Conservation (phyloP, 2,888 invertebrate genomes). For the Polylopha cassiicola region DNA sequence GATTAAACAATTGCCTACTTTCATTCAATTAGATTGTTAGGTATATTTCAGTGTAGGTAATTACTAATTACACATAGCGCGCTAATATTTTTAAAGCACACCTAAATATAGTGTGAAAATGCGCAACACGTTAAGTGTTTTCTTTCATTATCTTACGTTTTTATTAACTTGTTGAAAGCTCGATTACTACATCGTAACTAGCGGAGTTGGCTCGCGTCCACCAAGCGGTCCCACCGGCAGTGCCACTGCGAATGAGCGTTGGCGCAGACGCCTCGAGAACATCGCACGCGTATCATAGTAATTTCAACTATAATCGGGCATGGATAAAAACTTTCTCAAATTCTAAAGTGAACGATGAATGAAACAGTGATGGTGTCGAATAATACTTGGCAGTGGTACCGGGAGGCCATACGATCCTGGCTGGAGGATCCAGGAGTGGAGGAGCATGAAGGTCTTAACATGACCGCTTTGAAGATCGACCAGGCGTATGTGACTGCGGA, state of each 20-base stretch:
- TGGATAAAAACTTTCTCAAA: not conserved
- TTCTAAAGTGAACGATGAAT: slow-evolving; percentile 42
- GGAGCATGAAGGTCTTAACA: slow-evolving; percentile 72
- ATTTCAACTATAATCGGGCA: not conserved
- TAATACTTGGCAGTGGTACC: slow-evolving; percentile 63
- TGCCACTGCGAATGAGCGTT: slow-evolving; percentile 4
- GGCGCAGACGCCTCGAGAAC: slow-evolving; percentile 5
- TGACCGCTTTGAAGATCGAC: slow-evolving; percentile 79
- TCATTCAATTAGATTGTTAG: not conserved
- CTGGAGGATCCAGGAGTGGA: slow-evolving; percentile 75
- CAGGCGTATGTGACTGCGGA: slow-evolving; percentile 79
- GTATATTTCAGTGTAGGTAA: too few relatives aligned
- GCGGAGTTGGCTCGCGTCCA: too few relatives aligned
- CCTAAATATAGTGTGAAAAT: not conserved
- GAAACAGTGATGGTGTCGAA: slow-evolving; percentile 44
- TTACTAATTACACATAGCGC: slow-evolving; percentile 1
- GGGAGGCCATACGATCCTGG: slow-evolving; percentile 71
- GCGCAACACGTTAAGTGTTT: not conserved
- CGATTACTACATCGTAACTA: slow-evolving; percentile 2
- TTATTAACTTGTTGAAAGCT: slow-evolving; percentile 1
- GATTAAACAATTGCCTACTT: too few relatives aligned
- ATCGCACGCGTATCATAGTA: not conserved
- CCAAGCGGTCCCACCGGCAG: too few relatives aligned
- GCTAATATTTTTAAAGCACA: too few relatives aligned
- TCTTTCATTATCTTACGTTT: slow-evolving; percentile 4